These are phyloP conservation scores for Gorsachius magnificus DNA, from an alignment of 2,797 vertebrate genomes.

Conservation along the genomic window DNA sequence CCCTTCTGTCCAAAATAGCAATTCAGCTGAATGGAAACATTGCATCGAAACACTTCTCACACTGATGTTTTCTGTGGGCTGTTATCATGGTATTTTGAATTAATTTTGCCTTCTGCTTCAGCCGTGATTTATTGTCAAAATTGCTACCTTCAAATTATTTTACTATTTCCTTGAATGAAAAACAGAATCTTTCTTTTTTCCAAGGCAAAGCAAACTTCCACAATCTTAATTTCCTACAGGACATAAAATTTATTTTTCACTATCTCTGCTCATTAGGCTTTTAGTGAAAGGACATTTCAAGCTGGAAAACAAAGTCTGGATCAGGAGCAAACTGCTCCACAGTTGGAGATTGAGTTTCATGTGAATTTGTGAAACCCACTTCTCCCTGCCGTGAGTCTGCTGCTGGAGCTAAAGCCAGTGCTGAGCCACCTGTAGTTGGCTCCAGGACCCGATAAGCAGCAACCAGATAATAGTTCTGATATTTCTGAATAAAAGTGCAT, in stretches of 20 bases:
- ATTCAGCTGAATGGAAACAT: background rate
- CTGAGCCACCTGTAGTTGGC: background rate
- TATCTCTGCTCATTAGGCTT: background rate
- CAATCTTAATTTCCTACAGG: background rate
- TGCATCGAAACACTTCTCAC: background rate
- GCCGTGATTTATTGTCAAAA: background rate
- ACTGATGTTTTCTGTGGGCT: background rate
- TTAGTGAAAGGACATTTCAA: background rate
- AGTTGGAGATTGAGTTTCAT: background rate
- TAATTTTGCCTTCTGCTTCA: background rate
- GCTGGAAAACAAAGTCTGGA: background rate
- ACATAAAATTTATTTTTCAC: background rate
- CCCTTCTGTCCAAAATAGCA: background rate
- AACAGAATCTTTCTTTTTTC: background rate
- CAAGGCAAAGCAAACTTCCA: background rate
- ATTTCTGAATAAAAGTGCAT: accelerated
- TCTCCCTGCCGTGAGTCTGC: background rate
- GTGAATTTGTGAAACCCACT: background rate
- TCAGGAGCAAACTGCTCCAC: background rate
- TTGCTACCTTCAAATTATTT: background rate
- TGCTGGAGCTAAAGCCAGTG: background rate
- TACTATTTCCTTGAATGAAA: background rate
- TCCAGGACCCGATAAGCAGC: accelerated
- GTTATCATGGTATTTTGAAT: background rate
- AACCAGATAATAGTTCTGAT: background rate